Base-by-base conservation (phyloP, 2,888 invertebrate genomes). In the Geophilus truncorum region DNA sequence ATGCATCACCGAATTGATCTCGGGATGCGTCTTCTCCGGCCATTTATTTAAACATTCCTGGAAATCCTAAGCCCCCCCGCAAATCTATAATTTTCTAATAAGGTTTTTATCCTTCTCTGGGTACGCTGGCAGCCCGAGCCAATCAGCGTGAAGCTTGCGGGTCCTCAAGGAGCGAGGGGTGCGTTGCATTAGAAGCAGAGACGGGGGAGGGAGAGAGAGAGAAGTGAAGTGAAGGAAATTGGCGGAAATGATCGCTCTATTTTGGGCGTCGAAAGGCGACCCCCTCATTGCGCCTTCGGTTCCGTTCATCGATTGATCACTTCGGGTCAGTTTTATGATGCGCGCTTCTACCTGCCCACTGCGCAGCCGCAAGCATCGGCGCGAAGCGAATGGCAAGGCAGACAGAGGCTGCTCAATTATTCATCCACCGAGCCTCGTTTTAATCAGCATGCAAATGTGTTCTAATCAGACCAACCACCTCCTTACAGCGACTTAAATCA, bases 81-180 rank as follows among this genome's bases (percentile, higher is more conserved):
- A 62, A 62, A 62, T 62, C 57, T 62, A 62, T 62, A 62, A 62
- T 62, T 62, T 62, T 62, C 57, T 62, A 62, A 62, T 62, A 62
- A 62, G 57, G 57, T 62, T 62, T 62, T 62, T 62, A 62, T 62
- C 57, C 57, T 62, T 18, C n/a, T 62, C 57, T 18, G 57, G 57
- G 57, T 62, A 62, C 57, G 57, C 57, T 62, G 23, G 57, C 21
- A 21, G 23, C 5, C 57, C 21, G 57, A 62, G 57, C 57, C 57
- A 62, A 62, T 62, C 57, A 62, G 57, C 57, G 57, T 62, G 6
- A 10, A 62, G 57, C 57, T 62, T 62, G 57, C 21, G 57, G 57
- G 57, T 62, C 21, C 57, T 23, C 57, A 62, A 62, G 21, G 57
- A 62, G 23, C 18, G 57, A 62, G 57, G 57, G 57, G 57, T 62